Conservation (phyloP, 2,797 vertebrate species). For the Sorex maritimensis region DNA sequence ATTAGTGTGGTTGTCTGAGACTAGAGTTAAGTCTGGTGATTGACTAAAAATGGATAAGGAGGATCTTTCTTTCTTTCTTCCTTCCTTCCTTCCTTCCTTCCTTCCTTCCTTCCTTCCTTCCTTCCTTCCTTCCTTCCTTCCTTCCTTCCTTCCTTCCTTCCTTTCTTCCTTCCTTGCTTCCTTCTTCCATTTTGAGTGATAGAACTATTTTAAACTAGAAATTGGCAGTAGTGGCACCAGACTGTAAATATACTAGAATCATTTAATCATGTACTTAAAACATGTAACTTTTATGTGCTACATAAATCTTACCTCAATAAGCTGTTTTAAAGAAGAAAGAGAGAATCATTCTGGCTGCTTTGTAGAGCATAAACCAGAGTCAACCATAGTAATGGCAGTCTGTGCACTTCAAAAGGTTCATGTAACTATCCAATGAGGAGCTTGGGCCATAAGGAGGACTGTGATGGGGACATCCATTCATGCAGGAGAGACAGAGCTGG, state of each 20-base stretch:
- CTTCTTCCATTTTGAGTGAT: too few relatives aligned
- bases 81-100: too few relatives aligned
- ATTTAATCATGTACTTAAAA: neutral
- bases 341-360: constrained; percentile 6
- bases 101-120: too few relatives aligned
- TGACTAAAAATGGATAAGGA: too few relatives aligned
- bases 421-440: neutral
- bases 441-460: neutral
- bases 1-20: neutral
- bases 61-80: too few relatives aligned
- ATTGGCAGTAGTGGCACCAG: neutral
- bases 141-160: too few relatives aligned
- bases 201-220: neutral
- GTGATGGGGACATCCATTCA: neutral
- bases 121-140: too few relatives aligned
- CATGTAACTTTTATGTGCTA: neutral
- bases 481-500: neutral
- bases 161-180: too few relatives aligned
- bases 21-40: neutral
- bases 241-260: constrained; percentile 17
- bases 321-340: neutral
- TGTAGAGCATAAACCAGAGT: neutral
- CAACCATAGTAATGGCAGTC: neutral
- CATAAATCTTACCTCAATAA: constrained; percentile 16
- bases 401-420: neutral